Conservation (phyloP, 2,113 vertebrate genomes). For the Peromyscus polionotus region DNA sequence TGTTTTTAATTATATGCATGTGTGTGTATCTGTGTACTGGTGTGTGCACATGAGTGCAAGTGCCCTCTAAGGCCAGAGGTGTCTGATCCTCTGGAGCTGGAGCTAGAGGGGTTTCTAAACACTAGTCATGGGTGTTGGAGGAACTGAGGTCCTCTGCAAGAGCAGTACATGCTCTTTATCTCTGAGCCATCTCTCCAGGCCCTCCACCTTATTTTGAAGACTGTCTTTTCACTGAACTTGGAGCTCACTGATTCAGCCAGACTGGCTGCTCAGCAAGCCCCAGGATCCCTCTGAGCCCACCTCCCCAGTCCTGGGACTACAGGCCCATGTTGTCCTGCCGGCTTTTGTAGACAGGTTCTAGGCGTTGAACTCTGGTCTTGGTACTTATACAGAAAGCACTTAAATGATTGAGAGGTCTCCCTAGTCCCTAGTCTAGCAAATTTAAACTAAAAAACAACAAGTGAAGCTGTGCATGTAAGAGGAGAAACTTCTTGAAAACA, state of each 20-base stretch:
- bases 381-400: neutral
- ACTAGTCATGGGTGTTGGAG: neutral
- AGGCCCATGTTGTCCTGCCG: neutral
- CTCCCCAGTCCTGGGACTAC: neutral
- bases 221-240: neutral
- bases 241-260: neutral
- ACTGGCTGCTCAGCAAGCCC: neutral
- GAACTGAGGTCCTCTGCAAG: neutral
- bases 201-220: neutral
- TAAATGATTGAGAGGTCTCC: neutral
- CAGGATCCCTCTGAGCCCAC: neutral
- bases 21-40: neutral
- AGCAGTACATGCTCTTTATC: neutral
- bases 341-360: neutral
- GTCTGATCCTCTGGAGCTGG: neutral
- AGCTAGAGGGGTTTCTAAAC: neutral
- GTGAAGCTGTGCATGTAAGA: neutral
- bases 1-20: neutral
- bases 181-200: neutral
- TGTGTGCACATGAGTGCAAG: neutral
- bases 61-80: neutral
- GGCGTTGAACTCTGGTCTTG: neutral
- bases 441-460: neutral
- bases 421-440: neutral
- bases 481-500: neutral